Conservation (phyloP, 1,140 invertebrate species). For the Papilio glaucus region DNA sequence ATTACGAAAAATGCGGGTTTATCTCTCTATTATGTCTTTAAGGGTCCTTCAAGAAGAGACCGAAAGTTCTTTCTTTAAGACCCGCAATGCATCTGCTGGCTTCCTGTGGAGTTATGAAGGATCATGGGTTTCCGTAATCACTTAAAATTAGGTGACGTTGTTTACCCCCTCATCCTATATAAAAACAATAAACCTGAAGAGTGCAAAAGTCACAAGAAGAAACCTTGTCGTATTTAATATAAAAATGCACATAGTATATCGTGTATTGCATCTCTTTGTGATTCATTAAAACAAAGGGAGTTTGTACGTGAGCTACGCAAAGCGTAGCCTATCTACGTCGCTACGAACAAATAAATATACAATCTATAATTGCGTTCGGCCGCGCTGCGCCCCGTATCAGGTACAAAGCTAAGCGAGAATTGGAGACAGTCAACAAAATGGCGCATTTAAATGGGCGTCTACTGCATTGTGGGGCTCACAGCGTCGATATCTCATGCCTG, state of each 20-base stretch:
- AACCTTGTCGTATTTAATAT: background rate
- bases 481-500: slow-evolving; percentile 61
- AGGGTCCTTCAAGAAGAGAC: too few species aligned
- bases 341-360: slow-evolving; percentile 17
- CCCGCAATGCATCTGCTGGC: too few species aligned
- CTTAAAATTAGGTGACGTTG: too few species aligned
- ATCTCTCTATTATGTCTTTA: too few species aligned
- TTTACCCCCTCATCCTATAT: too few species aligned
- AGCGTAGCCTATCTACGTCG: slow-evolving; percentile 27
- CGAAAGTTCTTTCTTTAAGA: too few species aligned
- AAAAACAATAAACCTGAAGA: too few species aligned
- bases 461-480: slow-evolving; percentile 71
- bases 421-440: slow-evolving; percentile 81
- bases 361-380: slow-evolving; percentile 15
- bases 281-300: slow-evolving; percentile 53
- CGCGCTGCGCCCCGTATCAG: slow-evolving; percentile 9
- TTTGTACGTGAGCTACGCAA: slow-evolving; percentile 15
- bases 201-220: too few species aligned
- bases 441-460: slow-evolving; percentile 83
- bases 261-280: slow-evolving; percentile 36
- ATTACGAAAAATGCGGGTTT: too few species aligned
- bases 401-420: slow-evolving; percentile 29
- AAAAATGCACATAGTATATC: background rate
- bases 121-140: too few species aligned
- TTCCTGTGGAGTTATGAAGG: too few species aligned